phyloP scores from a whole-genome alignment of 2,797 vertebrate species.

The Tolypeutes matacus region DNA sequence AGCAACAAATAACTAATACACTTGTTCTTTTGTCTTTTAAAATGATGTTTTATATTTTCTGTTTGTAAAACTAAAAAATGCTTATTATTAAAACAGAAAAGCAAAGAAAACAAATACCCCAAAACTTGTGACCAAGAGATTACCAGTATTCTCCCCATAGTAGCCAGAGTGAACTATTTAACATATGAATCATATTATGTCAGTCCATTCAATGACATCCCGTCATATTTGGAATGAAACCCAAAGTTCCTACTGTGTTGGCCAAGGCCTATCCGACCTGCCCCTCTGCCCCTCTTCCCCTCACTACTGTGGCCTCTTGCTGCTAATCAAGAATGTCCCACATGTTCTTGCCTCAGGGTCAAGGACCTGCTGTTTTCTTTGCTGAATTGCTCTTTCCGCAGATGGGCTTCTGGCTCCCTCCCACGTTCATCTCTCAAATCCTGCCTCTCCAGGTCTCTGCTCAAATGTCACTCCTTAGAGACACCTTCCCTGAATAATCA shows the following conservation, averaged over 20 bases:
- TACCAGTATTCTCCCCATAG: background rate
- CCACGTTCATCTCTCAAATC: background rate
- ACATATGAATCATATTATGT: background rate
- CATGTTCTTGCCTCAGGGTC: background rate
- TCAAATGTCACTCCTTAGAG: background rate
- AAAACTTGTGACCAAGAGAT: background rate
- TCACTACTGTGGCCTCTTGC: background rate
- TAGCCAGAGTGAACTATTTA: slow-evolving; percentile 4
- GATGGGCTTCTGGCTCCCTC: background rate
- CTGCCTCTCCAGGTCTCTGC: background rate
- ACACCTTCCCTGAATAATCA: background rate
- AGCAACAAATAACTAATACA: slow-evolving; percentile 21
- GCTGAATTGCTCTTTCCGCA: background rate
- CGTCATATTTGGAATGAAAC: background rate
- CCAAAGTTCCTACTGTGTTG: background rate
- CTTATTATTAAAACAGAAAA: slow-evolving; percentile 43
- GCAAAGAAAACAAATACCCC: background rate
- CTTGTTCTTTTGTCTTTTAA: slow-evolving; percentile 24
- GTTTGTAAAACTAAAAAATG: slow-evolving; percentile 40
- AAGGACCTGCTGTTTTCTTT: background rate
- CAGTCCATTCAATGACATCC: background rate
- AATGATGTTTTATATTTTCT: background rate
- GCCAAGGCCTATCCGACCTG: background rate
- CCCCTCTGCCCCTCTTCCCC: background rate
- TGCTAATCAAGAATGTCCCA: too few species aligned